A percentile compares a stretch with the other conserved stretches of the same genome.
phyloP scores from a whole-genome alignment of 2,888 invertebrate species.

The Boloria euphrosyne region DNA sequence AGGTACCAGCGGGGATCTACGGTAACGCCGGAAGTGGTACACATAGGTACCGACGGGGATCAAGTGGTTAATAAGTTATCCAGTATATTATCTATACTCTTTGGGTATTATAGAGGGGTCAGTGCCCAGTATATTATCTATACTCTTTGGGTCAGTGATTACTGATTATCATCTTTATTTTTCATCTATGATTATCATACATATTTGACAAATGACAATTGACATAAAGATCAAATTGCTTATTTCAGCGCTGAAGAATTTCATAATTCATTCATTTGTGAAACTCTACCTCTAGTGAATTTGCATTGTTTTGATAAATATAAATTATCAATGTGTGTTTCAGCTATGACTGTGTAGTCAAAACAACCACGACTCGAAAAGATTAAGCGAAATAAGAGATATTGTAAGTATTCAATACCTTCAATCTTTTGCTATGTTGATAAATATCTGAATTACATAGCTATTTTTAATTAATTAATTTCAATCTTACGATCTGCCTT shows the following conservation, averaged over 20 bases:
- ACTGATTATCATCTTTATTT: too few relatives aligned
- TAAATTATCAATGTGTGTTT: not conserved
- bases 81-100: too few relatives aligned
- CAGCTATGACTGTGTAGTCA: not conserved
- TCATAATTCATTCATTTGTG: conserved; percentile 1
- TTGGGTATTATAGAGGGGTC: too few relatives aligned
- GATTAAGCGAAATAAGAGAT: not conserved
- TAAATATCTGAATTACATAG: conserved; percentile 10
- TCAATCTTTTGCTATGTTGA: conserved; percentile 3
- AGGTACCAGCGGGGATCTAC: too few relatives aligned
- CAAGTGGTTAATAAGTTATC: too few relatives aligned
- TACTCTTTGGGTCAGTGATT: too few relatives aligned
- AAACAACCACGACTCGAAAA: not conserved
- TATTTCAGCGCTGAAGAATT: conserved; percentile 3
- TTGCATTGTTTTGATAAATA: conserved; percentile 22
- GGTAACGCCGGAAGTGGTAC: too few relatives aligned
- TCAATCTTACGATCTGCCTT: not conserved
- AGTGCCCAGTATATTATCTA: too few relatives aligned
- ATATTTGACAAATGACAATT: too few relatives aligned
- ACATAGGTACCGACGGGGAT: too few relatives aligned
- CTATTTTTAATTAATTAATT: conserved; percentile 12
- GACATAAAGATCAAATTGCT: conserved; percentile 10
- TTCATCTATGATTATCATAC: too few relatives aligned
- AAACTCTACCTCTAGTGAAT: conserved; percentile 5
- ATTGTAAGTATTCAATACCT: conserved; percentile 5